phyloP scores from a whole-genome alignment of 2,797 vertebrate species.

The Typhlichthys eigenmanni region DNA sequence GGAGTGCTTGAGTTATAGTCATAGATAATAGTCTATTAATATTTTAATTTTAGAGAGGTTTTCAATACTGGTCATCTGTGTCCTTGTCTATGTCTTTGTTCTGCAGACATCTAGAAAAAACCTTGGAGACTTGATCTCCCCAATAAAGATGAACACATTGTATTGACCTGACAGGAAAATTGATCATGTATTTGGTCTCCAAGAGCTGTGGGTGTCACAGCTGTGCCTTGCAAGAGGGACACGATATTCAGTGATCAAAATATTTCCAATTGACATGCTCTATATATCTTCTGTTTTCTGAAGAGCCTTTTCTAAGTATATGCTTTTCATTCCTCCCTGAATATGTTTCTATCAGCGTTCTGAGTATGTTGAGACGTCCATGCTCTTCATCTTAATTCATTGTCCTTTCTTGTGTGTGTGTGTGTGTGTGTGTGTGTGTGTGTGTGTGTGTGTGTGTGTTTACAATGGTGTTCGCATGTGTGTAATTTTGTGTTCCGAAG shows the following conservation, averaged over 20 bases:
- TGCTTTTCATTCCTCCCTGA: too few species aligned
- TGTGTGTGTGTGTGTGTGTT: neutral
- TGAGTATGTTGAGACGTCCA: too few species aligned
- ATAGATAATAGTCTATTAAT: constrained; percentile 9
- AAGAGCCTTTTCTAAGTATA: too few species aligned
- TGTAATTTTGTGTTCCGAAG: constrained; percentile 4
- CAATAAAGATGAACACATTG: constrained; percentile 42
- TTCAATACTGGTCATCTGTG: constrained; percentile 1
- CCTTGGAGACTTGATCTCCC: constrained; percentile 31
- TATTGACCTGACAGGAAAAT: constrained; percentile 55
- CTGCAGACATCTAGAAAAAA: constrained; percentile 24
- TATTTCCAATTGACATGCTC: constrained; percentile 44
- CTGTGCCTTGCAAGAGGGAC: constrained; percentile 26
- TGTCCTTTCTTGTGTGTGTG: too few species aligned
- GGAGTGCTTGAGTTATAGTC: constrained; percentile 9
- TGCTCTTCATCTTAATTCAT: too few species aligned
- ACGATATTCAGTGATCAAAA: constrained; percentile 58
- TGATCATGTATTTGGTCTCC: constrained; percentile 33
- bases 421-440: neutral
- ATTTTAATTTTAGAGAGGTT: constrained; percentile 1
- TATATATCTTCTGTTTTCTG: neutral
- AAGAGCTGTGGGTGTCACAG: constrained; percentile 43
- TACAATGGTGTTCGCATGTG: too few species aligned
- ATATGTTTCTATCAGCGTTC: too few species aligned
- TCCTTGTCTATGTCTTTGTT: neutral